Base-by-base conservation (phyloP, 2,888 invertebrate genomes). In the Cataglyphis cursor region DNA sequence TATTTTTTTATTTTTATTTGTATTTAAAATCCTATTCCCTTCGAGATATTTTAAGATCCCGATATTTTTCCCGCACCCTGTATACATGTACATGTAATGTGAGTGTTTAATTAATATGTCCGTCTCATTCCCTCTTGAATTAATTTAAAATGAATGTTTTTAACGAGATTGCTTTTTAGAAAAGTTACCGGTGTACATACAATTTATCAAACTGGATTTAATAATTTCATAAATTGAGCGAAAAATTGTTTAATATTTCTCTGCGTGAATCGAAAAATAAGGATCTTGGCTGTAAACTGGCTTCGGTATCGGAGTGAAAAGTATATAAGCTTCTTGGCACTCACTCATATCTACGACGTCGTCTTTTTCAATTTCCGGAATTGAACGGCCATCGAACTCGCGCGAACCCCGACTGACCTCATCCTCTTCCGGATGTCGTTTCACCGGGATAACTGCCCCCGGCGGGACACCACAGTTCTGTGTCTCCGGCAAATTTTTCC, bases 341-440 rank as follows among this genome's bases (percentile, higher is more conserved):
- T 78, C 35, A 35, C 24, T 70, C 31, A 31, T 41, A 70, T 57
- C 59, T 66, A 54, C 41, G 38, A 3, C 35, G 44, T 41, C 44
- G 31, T 35, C 44, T 59, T 70, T 59, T 72, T 72, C 78, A 70
- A 80, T 80, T 80, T 80, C 72, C 78, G 78, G 72, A 80, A 72
- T 80, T 59, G 78, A 24, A 35, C 72, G 78, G 31, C 78, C 78
- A 44, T 72, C 78, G 57, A 59, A 72, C 72, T 72, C 35, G 3
- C 78, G 41, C 38, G 78, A 64, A 57, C 78, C 12, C 24, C 44
- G 31, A 18, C 21, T 78, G 31, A 70, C 78, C 70, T 80, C 35
- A 57, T 24, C 12, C 44, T 59, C 72, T 70, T 61, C 59, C 78
- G 44, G 78, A 18, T 70, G 35, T 70, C 59, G 72, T 48, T 61